phyloP scores from a whole-genome alignment of 2,888 invertebrate genomes.

The Onchidella celtica region DNA sequence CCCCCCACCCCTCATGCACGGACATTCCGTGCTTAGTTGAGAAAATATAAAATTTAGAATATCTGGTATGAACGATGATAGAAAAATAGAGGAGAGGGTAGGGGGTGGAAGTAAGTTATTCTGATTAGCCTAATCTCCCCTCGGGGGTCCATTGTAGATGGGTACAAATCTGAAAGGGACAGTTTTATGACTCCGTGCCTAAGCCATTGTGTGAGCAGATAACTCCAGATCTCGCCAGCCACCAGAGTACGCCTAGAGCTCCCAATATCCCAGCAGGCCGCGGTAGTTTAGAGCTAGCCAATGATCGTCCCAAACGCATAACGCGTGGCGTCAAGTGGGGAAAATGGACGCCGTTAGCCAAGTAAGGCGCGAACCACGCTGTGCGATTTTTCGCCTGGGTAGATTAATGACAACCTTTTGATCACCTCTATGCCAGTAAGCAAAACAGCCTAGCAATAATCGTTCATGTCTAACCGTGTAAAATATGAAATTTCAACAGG shows the following conservation, averaged over 20 bases:
- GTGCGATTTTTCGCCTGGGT: constrained; percentile 22
- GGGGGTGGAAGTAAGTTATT: neutral
- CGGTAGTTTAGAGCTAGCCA: constrained; percentile 26
- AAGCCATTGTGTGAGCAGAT: neutral
- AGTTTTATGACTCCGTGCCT: neutral
- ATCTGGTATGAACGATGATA: too few relatives aligned
- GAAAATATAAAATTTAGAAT: too few relatives aligned
- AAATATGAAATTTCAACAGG: too few relatives aligned
- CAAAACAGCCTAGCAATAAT: too few relatives aligned
- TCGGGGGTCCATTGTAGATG: neutral
- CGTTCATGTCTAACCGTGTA: too few relatives aligned
- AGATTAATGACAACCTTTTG: constrained; percentile 10
- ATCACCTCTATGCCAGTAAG: neutral
- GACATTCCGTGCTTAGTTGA: too few relatives aligned
- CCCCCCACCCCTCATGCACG: too few relatives aligned
- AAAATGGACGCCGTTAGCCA: constrained; percentile 21
- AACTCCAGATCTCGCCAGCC: neutral
- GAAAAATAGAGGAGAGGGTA: too few relatives aligned
- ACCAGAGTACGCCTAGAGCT: neutral
- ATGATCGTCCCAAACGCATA: constrained; percentile 17
- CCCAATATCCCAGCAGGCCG: constrained; percentile 33
- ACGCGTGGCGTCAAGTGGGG: constrained; percentile 18
- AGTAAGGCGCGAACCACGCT: neutral
- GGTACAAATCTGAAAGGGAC: neutral
- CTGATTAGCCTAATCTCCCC: neutral